Percentiles rank a stretch among this genome's conserved stretches.
These are phyloP conservation scores for Odocoileus virginianus DNA, from an alignment of 2,113 vertebrate genomes.

Conservation along the genomic window DNA sequence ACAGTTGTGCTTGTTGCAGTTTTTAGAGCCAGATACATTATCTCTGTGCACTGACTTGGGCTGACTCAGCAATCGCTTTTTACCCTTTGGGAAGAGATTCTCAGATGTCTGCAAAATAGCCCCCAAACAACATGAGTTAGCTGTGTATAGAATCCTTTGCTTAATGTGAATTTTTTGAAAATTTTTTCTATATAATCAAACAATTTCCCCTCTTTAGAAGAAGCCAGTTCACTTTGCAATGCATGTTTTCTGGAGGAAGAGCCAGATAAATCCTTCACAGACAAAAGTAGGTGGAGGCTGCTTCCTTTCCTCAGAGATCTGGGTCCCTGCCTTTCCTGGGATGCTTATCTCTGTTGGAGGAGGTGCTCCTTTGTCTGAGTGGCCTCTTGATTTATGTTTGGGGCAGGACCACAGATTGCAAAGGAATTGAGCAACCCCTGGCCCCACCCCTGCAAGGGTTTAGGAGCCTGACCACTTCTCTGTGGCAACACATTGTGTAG, in stretches of 20 bases:
- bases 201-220: background rate
- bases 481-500: background rate
- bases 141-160: background rate
- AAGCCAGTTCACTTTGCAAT: background rate
- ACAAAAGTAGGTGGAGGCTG: background rate
- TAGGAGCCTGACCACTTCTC: background rate
- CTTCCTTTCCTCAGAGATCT: background rate
- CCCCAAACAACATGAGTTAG: background rate
- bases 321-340: background rate
- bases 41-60: background rate
- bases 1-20: background rate
- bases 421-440: background rate
- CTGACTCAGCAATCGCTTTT: background rate
- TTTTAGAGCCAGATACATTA: background rate
- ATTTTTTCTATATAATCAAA: background rate
- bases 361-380: background rate
- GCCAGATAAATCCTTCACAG: background rate
- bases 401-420: background rate
- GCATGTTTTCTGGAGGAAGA: background rate
- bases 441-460: background rate
- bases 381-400: background rate
- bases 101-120: background rate
- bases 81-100: background rate
- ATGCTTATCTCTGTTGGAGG: background rate
- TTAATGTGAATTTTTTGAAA: background rate